Base-by-base conservation (phyloP, 2,113 vertebrate genomes). In the Chascanopsetta lugubris region DNA sequence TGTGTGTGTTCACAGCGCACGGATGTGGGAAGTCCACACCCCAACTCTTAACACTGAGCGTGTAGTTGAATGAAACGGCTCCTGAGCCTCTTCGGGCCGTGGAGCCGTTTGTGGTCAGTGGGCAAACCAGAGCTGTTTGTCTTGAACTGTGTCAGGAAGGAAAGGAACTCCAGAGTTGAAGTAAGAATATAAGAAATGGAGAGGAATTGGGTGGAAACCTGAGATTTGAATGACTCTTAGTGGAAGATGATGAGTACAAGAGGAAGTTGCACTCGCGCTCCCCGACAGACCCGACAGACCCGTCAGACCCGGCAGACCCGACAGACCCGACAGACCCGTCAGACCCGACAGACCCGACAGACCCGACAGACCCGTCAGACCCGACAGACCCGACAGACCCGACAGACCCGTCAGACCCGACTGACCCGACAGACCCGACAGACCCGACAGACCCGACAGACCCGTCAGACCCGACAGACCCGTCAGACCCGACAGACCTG, bases 1-100 rank as follows among this genome's bases (percentile, higher is more conserved):
- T 66, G 55, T 53, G 47, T 61, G 56, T 32, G 9, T 53, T 53
- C 26, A 30, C 20, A 58, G 56, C 34, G 76, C 56, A 48, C 53
- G 47, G 20, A 57, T 61, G 42, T 58, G 51, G 29, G 26, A 51
- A 30, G 57, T 70, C 59, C 32, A 84, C 84, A 84, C 54, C 76
- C 72, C 46, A 74, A 54, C 53, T 57, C 71, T 49, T 34, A 82
- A 75, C 77, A 77, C 55, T 82, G 79, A 70, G 81, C 77, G 56
- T 61, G 50, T 26, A 62, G 75, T 77, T 85, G 57, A 80, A 78
- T 81, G 77, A 86, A 75, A 71, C 62, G 58, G 87, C 80, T 83
- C 82, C 71, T 34, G 61, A 85, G 74, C 74, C 53, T 69, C 51
- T 69, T 50, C 70, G 81, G 72, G 77, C 56, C 75, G 71, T 85